These are phyloP conservation scores for Cataglyphis albicans DNA, from an alignment of 2,888 invertebrate genomes.

Conservation along the genomic window DNA sequence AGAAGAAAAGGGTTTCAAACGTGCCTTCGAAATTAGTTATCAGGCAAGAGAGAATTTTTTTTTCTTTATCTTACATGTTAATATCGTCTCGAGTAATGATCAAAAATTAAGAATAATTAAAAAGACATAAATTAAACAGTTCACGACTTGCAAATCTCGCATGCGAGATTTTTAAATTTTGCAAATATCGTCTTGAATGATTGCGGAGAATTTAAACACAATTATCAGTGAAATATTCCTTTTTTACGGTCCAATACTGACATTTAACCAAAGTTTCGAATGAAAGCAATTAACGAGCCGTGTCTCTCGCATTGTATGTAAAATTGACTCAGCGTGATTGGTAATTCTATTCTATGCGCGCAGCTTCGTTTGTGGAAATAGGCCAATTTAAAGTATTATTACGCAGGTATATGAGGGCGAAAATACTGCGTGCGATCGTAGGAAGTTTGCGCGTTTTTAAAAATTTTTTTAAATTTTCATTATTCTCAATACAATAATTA, in stretches of 20 bases:
- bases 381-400: slow-evolving; percentile 46
- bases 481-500: slow-evolving; percentile 54
- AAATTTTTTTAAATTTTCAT: slow-evolving; percentile 25
- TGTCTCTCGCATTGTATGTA: slow-evolving; percentile 10
- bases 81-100: not conserved
- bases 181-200: not conserved
- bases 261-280: not conserved
- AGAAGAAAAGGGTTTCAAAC: slow-evolving; percentile 5
- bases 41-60: not conserved
- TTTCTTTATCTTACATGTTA: not conserved
- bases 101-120: not conserved
- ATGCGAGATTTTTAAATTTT: not conserved
- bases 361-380: slow-evolving; percentile 40
- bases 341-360: slow-evolving; percentile 39
- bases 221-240: not conserved
- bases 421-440: not conserved
- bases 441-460: slow-evolving; percentile 57
- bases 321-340: slow-evolving; percentile 47
- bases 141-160: not conserved
- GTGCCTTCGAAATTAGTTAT: slow-evolving; percentile 1
- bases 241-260: slow-evolving; percentile 4
- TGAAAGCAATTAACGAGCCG: slow-evolving; percentile 32
- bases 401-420: slow-evolving; percentile 29
- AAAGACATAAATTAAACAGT: not conserved
- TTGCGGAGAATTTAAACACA: not conserved